Base-by-base conservation (phyloP, 2,113 vertebrate species). In the Choloepus hoffmanni region DNA sequence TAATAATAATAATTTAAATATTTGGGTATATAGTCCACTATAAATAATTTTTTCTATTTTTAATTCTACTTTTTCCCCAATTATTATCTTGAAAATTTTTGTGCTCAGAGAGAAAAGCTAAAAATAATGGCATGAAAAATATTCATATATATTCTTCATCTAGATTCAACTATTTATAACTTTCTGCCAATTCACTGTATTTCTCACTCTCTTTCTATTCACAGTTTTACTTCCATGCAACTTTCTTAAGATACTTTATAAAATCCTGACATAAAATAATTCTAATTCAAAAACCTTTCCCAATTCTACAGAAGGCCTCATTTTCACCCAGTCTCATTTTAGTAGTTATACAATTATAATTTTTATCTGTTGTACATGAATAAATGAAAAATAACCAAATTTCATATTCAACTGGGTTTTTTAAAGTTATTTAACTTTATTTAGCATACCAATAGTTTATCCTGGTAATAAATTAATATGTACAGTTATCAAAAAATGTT, bases 81-180 rank as follows among this genome's bases (percentile, higher is more conserved):
- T 84, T 87, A 90, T 93, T 87, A 84, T 11, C 19, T 87, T 73
- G 70, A 93, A 93, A 73, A 87, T 84, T 60, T 89, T 40, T 90
- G 23, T 84, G 93, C 63, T 78, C 36, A 77, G 60, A 77, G 68
- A 83, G 77, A 40, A 60, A 77, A 94, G 24, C 30, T 68, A 26
- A 50, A 40, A 92, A 70, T 85, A 83, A 87, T 36, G 16, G n/a
- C 65, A 73, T 28, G 30, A 77, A 65, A 95, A 67, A n/a, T 18
- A 72, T 72, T 43, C 30, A 55, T 48, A 36, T 65, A 79, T 28
- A 90, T 67, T 40, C 24, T 60, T 21, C 53, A 83, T 78, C 48
- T 90, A 84, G 90, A 65, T 85, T 58, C 65, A 87, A 70, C 53
- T 77, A 72, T 6, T n/a, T 13, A 36, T 93, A 93, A 63, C 28